Evolutionary conservation across 1,140 invertebrate genomes (phyloP).

Genomic region (Monomorium pharaonis): DNA sequence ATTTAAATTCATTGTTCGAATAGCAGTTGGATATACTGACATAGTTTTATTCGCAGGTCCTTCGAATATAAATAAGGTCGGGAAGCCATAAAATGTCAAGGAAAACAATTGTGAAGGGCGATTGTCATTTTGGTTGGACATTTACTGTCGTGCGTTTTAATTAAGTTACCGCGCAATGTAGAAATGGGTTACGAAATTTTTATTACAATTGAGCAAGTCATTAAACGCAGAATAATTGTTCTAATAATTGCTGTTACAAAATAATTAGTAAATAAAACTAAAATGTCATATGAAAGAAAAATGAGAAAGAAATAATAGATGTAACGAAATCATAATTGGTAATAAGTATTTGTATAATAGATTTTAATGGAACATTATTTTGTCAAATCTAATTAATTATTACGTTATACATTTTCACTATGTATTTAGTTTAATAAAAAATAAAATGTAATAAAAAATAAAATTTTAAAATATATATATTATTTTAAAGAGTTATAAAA

Average conservation of each 20-base stretch:
- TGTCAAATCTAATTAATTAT: neutral
- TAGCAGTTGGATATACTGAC: neutral
- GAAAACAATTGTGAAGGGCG: slow-evolving; percentile 33
- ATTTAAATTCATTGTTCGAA: slow-evolving; percentile 26
- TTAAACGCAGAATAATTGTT: neutral
- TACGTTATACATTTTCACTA: neutral
- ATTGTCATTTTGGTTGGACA: slow-evolving; percentile 27
- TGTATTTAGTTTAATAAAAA: neutral
- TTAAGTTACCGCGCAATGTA: neutral
- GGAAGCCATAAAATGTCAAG: slow-evolving; percentile 46
- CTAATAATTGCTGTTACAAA: neutral
- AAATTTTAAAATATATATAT: no score
- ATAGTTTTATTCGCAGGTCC: slow-evolving; percentile 34
- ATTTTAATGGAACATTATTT: neutral
- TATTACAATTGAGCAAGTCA: neutral
- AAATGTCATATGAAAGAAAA: no score
- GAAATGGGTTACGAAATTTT: slow-evolving; percentile 23
- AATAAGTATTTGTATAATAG: neutral
- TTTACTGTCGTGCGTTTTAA: slow-evolving; percentile 25
- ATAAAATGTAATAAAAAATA: neutral
- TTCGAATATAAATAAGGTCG: slow-evolving; percentile 52
- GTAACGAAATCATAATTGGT: neutral
- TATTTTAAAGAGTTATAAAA: neutral
- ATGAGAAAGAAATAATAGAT: no score
- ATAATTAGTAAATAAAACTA: neutral